Conservation (phyloP, 2,113 vertebrate species). For the Phainopepla nitens region DNA sequence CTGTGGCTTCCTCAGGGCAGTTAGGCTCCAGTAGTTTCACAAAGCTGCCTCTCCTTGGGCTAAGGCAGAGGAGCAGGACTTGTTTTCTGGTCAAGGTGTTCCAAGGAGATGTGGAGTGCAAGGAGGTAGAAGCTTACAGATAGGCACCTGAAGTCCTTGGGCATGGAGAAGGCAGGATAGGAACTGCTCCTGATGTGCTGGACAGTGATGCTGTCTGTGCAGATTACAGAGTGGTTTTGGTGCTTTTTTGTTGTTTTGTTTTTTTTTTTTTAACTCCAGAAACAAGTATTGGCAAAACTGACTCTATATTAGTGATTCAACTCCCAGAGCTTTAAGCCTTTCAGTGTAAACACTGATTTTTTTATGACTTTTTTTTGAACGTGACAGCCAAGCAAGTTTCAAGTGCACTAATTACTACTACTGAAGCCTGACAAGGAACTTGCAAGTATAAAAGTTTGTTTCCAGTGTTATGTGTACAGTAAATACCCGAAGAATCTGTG, state of each 20-base stretch:
- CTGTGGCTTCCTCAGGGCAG: rapidly evolving
- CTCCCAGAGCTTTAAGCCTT: constrained; percentile 24
- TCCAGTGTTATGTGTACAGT: not conserved
- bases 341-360: constrained; percentile 17
- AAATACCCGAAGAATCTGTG: not conserved
- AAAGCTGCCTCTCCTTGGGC: not conserved
- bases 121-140: rapidly evolving
- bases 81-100: rapidly evolving
- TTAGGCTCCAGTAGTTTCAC: not conserved
- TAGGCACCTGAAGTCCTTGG: rapidly evolving
- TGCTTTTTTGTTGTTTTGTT: not conserved
- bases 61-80: not conserved
- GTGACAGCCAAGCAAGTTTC: constrained; percentile 19
- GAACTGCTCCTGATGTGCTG: not conserved
- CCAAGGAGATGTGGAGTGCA: rapidly evolving
- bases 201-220: not conserved
- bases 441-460: not conserved
- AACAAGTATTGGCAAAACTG: not conserved
- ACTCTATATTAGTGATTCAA: not conserved
- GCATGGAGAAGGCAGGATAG: not conserved
- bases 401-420: constrained; percentile 23
- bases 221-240: not conserved
- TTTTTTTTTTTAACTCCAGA: not conserved
- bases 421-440: constrained; percentile 14
- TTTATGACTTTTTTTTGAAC: not conserved